A percentile compares a stretch with the other conserved stretches of the same genome.
phyloP scores from a whole-genome alignment of 1,140 invertebrate genomes.

The Rhopalosiphum maidis region DNA sequence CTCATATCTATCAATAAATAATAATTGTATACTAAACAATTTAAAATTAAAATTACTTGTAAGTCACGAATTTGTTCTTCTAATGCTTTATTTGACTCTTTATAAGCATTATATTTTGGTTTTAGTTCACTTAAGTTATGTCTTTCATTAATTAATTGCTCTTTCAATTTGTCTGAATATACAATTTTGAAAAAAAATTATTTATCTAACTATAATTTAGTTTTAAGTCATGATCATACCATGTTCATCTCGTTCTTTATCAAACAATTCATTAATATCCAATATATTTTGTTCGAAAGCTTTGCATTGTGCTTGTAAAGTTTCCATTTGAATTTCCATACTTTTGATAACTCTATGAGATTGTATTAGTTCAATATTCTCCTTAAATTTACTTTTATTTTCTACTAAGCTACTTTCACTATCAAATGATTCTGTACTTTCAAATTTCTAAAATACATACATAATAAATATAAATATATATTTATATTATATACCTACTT shows the following conservation, averaged over 20 bases:
- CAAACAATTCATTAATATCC: conserved; percentile 19
- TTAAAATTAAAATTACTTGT: conserved; percentile 34
- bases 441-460: conserved; percentile 48
- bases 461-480: neutral
- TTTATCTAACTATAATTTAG: neutral
- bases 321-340: conserved; percentile 51
- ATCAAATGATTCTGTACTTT: conserved; percentile 54
- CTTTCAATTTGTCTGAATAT: conserved; percentile 30
- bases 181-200: neutral
- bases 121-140: conserved; percentile 37
- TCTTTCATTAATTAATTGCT: conserved; percentile 18
- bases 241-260: conserved; percentile 36
- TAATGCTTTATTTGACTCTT: conserved; percentile 47
- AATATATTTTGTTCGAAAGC: conserved; percentile 35
- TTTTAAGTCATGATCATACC: neutral
- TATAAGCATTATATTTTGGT: conserved; percentile 21
- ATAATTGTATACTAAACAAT: neutral
- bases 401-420: conserved; percentile 41
- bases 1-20: neutral
- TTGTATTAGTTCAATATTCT: conserved; percentile 53
- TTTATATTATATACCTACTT: neutral
- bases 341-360: conserved; percentile 48
- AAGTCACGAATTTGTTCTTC: conserved; percentile 56
- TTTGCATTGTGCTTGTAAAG: conserved; percentile 46
- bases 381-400: conserved; percentile 56